These are phyloP conservation scores for Tryphoninae sp. DNA, from an alignment of 2,888 invertebrate species.

Conservation along the genomic window DNA sequence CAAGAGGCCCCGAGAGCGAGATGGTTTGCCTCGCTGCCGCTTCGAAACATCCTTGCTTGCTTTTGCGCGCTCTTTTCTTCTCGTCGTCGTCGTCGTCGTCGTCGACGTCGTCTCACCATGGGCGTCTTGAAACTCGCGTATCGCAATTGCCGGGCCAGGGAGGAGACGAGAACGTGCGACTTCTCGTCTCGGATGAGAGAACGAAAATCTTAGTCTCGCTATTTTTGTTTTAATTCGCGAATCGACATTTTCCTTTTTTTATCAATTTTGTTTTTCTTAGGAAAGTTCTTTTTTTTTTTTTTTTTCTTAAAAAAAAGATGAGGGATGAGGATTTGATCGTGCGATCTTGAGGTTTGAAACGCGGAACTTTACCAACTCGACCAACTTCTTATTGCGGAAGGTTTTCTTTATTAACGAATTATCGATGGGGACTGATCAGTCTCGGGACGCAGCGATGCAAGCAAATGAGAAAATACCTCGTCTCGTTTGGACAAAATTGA, in stretches of 20 bases:
- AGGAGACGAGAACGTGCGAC: neutral
- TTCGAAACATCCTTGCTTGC: slow-evolving; percentile 51
- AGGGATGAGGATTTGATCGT: too few relatives aligned
- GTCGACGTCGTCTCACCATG: slow-evolving; percentile 38
- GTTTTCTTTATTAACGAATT: slow-evolving; percentile 28
- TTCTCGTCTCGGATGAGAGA: neutral
- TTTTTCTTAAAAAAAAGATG: too few relatives aligned
- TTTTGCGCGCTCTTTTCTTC: slow-evolving; percentile 47
- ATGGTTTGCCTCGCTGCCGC: slow-evolving; percentile 51
- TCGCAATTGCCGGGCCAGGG: slow-evolving; percentile 42
- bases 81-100: slow-evolving; percentile 50
- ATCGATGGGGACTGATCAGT: slow-evolving; percentile 50
- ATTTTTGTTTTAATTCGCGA: neutral
- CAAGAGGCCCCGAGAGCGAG: slow-evolving; percentile 68
- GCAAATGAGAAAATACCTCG: slow-evolving; percentile 19
- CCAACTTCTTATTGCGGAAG: neutral
- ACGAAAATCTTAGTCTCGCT: neutral
- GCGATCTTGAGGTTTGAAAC: too few relatives aligned
- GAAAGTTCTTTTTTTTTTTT: too few relatives aligned
- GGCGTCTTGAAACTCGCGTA: slow-evolving; percentile 4
- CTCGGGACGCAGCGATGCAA: slow-evolving; percentile 28
- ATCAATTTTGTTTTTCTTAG: neutral
- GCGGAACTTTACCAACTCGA: too few relatives aligned
- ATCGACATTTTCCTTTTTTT: neutral
- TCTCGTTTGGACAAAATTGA: slow-evolving; percentile 61